These are phyloP conservation scores for Miltochrista miniata DNA, from an alignment of 2,888 invertebrate genomes.

Conservation along the genomic window DNA sequence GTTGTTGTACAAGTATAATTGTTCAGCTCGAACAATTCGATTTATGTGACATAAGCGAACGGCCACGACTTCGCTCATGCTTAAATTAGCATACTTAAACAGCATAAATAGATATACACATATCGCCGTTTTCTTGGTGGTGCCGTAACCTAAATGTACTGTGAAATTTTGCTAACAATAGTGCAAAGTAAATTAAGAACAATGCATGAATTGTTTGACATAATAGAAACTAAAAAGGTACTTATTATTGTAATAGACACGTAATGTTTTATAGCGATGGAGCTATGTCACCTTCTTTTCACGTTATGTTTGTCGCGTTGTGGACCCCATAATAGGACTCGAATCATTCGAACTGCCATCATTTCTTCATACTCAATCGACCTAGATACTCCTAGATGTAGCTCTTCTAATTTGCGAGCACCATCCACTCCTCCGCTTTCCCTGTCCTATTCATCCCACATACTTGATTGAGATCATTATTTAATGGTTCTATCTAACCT, in stretches of 20 bases:
- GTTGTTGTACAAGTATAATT: slow-evolving; percentile 8
- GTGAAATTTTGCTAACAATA: slow-evolving; percentile 12
- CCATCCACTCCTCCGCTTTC: too few relatives aligned
- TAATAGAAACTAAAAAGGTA: slow-evolving; percentile 5
- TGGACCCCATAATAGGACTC: too few relatives aligned
- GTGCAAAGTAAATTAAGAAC: slow-evolving; percentile 12
- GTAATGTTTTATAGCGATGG: background rate
- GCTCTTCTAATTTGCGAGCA: too few relatives aligned
- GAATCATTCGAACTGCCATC: too few relatives aligned
- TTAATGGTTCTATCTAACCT: too few relatives aligned
- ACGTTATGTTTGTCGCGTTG: too few relatives aligned
- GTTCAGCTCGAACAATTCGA: slow-evolving; percentile 25
- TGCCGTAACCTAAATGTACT: slow-evolving; percentile 10
- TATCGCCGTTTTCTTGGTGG: slow-evolving; percentile 1
- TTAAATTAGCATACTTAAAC: slow-evolving; percentile 32
- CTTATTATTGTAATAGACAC: slow-evolving; percentile 1
- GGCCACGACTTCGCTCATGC: slow-evolving; percentile 16
- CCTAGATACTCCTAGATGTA: too few relatives aligned
- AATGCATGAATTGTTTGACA: slow-evolving; percentile 9
- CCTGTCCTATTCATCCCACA: too few relatives aligned
- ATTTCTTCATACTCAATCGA: too few relatives aligned
- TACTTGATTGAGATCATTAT: too few relatives aligned
- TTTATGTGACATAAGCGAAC: slow-evolving; percentile 31
- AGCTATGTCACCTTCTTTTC: too few relatives aligned
- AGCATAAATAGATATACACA: slow-evolving; percentile 14